A percentile compares a stretch with the other conserved stretches of the same genome.
phyloP scores from a whole-genome alignment of 2,797 vertebrate genomes.

The Emydoidea blandingii region DNA sequence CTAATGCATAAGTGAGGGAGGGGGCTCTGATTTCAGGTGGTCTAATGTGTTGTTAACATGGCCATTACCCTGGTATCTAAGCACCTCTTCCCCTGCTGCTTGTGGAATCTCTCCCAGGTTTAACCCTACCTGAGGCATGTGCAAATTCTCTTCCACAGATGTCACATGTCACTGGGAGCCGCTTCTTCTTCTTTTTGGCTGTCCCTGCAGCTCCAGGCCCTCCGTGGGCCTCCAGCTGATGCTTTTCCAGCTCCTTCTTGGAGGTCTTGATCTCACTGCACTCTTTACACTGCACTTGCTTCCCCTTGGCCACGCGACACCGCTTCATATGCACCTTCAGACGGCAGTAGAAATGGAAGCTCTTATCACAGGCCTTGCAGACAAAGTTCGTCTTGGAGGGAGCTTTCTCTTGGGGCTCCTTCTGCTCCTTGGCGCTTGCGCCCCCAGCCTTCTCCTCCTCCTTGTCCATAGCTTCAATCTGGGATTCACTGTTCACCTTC shows the following conservation, averaged over 20 bases:
- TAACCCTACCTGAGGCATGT: constrained; percentile 86
- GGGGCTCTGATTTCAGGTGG: not conserved
- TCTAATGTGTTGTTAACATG: not conserved
- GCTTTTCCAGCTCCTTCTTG: constrained; percentile 83
- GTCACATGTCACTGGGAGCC: constrained; percentile 82
- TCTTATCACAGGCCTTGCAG: constrained; percentile 88
- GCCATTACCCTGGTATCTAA: not conserved
- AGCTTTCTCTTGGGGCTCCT: constrained; percentile 43
- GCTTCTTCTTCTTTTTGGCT: constrained; percentile 84
- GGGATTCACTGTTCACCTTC: constrained; percentile 60
- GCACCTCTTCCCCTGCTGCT: accelerated
- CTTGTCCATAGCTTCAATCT: constrained; percentile 59
- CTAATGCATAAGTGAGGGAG: not conserved
- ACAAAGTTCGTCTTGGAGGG: constrained; percentile 80
- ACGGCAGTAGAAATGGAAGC: constrained; percentile 88
- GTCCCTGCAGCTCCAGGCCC: not conserved
- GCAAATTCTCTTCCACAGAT: constrained; percentile 90
- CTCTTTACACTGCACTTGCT: constrained; percentile 80
- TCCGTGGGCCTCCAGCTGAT: constrained; percentile 80
- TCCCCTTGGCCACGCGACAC: constrained; percentile 83
- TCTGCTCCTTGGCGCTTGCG: constrained; percentile 8
- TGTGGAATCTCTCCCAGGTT: not conserved
- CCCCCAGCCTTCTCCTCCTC: constrained; percentile 13
- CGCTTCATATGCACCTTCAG: constrained; percentile 86
- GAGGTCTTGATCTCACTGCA: constrained; percentile 77